phyloP scores from a whole-genome alignment of 1,140 invertebrate genomes.

The Diuraphis noxia region DNA sequence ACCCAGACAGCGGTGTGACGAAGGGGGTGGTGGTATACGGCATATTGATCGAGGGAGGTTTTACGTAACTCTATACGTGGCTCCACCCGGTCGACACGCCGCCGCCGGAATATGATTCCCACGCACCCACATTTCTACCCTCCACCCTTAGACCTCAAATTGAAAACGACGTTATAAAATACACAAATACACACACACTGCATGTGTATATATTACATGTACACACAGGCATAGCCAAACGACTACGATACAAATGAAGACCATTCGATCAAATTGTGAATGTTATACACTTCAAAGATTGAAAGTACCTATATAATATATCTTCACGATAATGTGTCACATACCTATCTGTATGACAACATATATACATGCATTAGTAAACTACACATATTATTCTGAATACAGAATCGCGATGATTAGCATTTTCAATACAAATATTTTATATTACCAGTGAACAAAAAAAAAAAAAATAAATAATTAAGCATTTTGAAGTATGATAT shows the following conservation, averaged over 20 bases:
- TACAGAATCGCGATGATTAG: background rate
- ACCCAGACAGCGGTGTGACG: no score
- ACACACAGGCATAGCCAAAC: background rate
- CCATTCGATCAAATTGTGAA: background rate
- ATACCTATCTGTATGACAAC: background rate
- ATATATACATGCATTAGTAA: background rate
- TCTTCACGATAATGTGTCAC: background rate
- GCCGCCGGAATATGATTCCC: conserved; percentile 5
- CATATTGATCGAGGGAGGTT: conserved; percentile 53
- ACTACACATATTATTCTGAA: background rate
- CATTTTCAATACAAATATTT: no score
- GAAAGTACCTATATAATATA: background rate
- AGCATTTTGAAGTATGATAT: background rate
- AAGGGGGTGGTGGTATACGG: background rate
- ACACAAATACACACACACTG: background rate
- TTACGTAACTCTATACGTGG: conserved; percentile 17
- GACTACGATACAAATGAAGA: background rate
- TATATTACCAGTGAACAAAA: no score
- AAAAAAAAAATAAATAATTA: no score
- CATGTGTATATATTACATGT: background rate
- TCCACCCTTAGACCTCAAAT: background rate
- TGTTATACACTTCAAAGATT: background rate
- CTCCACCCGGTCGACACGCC: conserved; percentile 48
- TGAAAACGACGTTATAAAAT: background rate
- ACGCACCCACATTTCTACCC: background rate